Percentiles rank a stretch among this genome's conserved stretches.
phyloP scores from a whole-genome alignment of 1,140 invertebrate genomes.

The Drosophila punjabiensis region DNA sequence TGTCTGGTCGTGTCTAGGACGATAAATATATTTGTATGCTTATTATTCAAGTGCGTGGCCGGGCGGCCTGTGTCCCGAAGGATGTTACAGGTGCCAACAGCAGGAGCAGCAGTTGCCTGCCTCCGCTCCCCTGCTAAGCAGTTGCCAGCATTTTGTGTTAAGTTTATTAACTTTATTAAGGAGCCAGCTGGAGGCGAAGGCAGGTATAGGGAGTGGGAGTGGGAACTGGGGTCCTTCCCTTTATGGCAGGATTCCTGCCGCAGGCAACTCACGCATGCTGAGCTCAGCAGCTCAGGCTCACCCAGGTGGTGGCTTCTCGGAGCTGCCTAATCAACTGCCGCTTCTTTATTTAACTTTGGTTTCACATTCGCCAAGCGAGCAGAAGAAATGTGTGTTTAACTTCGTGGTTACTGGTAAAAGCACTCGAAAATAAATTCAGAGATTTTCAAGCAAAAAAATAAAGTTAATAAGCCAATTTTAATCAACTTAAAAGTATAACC shows the following conservation, averaged over 20 bases:
- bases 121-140: conserved; percentile 23
- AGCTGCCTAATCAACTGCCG: conserved; percentile 74
- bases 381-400: conserved; percentile 49
- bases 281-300: conserved; percentile 27
- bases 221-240: background rate
- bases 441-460: background rate
- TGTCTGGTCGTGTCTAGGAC: conserved; percentile 40
- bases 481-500: too few species aligned
- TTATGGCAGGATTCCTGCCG: conserved; percentile 26
- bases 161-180: conserved; percentile 64
- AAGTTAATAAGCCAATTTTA: background rate
- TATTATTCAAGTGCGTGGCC: conserved; percentile 71
- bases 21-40: conserved; percentile 65
- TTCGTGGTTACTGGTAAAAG: background rate
- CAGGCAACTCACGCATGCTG: conserved; percentile 57
- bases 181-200: conserved; percentile 26
- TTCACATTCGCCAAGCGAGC: conserved; percentile 64
- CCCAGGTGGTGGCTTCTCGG: conserved; percentile 9
- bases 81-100: conserved; percentile 68
- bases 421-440: background rate
- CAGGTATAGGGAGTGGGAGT: background rate
- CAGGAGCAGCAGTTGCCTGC: conserved; percentile 10
- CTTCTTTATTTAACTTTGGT: conserved; percentile 81
- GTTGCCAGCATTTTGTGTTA: conserved; percentile 73
- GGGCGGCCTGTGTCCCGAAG: conserved; percentile 44